phyloP scores from a whole-genome alignment of 2,113 vertebrate species.

The Perognathus longimembris region DNA sequence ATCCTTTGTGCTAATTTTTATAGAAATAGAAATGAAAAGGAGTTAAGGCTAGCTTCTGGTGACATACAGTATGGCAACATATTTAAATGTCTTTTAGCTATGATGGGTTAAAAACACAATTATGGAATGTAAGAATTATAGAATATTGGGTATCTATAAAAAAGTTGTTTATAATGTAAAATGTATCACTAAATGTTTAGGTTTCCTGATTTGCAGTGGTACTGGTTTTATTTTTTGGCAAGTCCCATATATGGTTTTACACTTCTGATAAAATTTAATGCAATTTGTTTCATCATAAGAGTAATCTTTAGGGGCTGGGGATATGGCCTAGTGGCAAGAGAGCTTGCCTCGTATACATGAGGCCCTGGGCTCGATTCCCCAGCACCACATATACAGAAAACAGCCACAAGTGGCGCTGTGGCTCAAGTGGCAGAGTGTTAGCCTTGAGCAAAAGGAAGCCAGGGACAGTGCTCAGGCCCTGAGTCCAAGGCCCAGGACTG shows the following conservation, averaged over 20 bases:
- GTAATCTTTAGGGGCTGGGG: too few species aligned
- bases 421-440: too few species aligned
- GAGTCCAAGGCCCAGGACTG: too few species aligned
- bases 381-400: too few species aligned
- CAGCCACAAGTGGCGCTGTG: too few species aligned
- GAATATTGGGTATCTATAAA: constrained; percentile 19
- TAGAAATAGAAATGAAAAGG: constrained; percentile 13
- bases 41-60: not conserved
- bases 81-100: not conserved
- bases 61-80: not conserved
- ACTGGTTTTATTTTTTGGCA: constrained; percentile 24
- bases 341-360: too few species aligned
- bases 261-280: constrained; percentile 49
- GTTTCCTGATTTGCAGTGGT: constrained; percentile 41
- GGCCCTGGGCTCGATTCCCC: too few species aligned
- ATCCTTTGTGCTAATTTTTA: constrained; percentile 22
- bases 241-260: constrained; percentile 9
- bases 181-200: not conserved
- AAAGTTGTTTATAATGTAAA: not conserved
- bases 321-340: too few species aligned
- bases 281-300: constrained; percentile 20
- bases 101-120: constrained; percentile 22
- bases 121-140: not conserved
- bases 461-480: too few species aligned
- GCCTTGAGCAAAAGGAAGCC: too few species aligned